phyloP scores from a whole-genome alignment of 2,888 invertebrate species.

The Mimas tiliae region DNA sequence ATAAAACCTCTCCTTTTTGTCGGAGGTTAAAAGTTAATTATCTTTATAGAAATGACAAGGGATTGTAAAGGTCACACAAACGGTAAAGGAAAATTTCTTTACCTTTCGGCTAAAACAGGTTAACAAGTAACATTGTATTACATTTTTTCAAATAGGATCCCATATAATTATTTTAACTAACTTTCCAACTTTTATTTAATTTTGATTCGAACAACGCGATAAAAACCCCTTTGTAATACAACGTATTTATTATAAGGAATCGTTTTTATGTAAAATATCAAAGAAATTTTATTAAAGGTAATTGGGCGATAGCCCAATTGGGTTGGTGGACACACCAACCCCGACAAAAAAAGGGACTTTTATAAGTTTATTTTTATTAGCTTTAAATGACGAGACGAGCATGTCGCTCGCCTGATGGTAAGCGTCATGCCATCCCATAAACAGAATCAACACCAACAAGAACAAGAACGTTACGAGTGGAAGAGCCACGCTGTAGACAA shows the following conservation, averaged over 20 bases:
- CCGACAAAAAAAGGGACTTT: too few species aligned
- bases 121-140: background rate
- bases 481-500: too few species aligned
- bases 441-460: too few species aligned
- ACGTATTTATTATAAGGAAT: background rate
- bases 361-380: too few species aligned
- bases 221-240: constrained; percentile 3
- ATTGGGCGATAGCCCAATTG: too few species aligned
- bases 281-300: background rate
- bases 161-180: background rate
- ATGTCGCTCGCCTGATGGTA: too few species aligned
- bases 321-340: too few species aligned
- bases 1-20: too few species aligned
- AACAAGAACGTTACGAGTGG: too few species aligned
- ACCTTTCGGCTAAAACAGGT: background rate
- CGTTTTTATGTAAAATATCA: background rate
- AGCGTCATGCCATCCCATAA: too few species aligned
- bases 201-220: background rate
- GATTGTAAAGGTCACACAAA: background rate
- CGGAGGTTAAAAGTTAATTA: background rate
- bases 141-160: background rate
- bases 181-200: background rate
- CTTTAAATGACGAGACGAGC: too few species aligned
- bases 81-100: background rate
- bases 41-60: background rate